Conservation (phyloP, 30 jellyfish, hydroid and myxozoan genomes). For the Hydra vulgaris region DNA sequence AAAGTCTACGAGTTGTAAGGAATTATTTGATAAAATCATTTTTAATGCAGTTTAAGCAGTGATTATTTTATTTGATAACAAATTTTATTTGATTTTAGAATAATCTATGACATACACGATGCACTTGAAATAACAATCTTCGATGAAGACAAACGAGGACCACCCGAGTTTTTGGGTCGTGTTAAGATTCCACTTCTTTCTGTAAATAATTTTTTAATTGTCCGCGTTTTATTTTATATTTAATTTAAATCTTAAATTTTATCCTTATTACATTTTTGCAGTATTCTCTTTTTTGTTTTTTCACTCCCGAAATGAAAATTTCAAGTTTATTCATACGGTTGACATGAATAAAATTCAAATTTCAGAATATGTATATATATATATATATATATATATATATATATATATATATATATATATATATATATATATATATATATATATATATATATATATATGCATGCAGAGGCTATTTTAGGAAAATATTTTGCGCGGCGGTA, state of each 20-base stretch:
- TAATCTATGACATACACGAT: constrained; percentile 70
- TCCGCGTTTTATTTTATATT: neutral
- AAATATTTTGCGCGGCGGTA: too few species aligned
- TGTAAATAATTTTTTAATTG: constrained; percentile 29
- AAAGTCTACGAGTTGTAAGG: constrained; percentile 80
- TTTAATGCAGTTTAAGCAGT: neutral
- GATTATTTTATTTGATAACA: neutral
- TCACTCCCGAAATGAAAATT: too few species aligned
- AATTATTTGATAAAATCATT: neutral
- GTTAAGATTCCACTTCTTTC: constrained; percentile 70
- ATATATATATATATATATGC: too few species aligned
- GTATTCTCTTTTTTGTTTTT: too few species aligned
- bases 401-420: too few species aligned
- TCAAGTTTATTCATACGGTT: too few species aligned
- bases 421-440: too few species aligned
- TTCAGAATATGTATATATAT: too few species aligned
- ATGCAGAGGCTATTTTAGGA: too few species aligned
- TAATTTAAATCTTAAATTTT: neutral
- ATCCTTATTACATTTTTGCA: too few species aligned
- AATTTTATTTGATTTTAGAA: constrained; percentile 26
- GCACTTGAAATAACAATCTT: constrained; percentile 46
- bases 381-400: too few species aligned
- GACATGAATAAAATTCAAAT: too few species aligned
- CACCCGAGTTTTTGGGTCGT: constrained; percentile 96
- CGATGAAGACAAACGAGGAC: constrained; percentile 93